Conservation (phyloP, 1,140 invertebrate genomes). For the fruit fly (Drosophila melanogaster) region DNA sequence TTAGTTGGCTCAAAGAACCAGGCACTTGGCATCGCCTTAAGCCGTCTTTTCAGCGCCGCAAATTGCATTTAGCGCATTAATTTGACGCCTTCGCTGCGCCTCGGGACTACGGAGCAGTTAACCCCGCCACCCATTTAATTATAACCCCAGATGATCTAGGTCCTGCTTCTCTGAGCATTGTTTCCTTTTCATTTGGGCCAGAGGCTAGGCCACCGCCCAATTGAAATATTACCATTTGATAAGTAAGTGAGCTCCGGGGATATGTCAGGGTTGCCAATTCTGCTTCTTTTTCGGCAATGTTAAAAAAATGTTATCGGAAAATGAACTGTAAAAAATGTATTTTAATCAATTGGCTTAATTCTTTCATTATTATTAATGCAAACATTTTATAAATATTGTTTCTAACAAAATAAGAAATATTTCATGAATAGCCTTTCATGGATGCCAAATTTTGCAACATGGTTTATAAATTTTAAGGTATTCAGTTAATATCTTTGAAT, state of each 20-base stretch:
- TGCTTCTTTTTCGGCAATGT: background rate
- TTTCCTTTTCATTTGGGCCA: conserved; percentile 63
- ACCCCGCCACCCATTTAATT: conserved; percentile 18
- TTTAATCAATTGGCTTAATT: background rate
- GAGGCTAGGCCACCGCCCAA: conserved; percentile 30
- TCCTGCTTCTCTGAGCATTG: conserved; percentile 11
- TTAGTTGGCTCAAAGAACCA: conserved; percentile 43
- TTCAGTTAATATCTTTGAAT: background rate
- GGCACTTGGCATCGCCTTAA: conserved; percentile 53
- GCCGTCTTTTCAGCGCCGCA: conserved; percentile 47
- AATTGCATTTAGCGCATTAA: conserved; percentile 78
- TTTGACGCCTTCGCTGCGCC: conserved; percentile 46
- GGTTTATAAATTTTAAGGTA: too few species aligned
- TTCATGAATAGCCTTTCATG: too few species aligned
- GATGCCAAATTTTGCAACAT: too few species aligned
- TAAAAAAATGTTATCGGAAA: too few species aligned
- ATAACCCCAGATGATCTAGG: conserved; percentile 19
- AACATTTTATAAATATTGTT: too few species aligned
- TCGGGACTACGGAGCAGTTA: background rate
- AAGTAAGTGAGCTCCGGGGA: conserved; percentile 46
- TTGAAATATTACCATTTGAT: conserved; percentile 74
- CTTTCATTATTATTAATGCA: background rate
- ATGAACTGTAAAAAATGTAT: background rate
- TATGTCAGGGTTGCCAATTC: conserved; percentile 7
- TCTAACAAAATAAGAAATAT: too few species aligned